Evolutionary conservation across 2,888 invertebrate species (phyloP).

Genomic region (Drosophila kanekoi): DNA sequence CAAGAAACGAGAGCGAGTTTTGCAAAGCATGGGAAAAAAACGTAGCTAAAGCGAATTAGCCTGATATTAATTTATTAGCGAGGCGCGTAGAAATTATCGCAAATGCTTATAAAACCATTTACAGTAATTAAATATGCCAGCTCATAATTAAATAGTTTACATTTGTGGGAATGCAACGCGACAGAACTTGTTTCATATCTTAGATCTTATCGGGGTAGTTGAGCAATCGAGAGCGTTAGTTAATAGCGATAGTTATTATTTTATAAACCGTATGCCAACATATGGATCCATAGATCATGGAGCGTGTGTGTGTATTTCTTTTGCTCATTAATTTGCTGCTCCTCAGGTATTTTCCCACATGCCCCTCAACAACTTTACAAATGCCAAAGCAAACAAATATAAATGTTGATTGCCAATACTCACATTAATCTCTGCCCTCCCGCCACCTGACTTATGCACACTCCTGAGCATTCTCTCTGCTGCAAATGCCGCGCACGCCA

Average conservation of each 20-base stretch:
- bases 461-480: conserved; percentile 14
- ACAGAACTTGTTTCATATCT: conserved; percentile 26
- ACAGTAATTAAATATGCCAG: conserved; percentile 51
- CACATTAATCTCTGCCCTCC: conserved; percentile 65
- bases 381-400: conserved; percentile 70
- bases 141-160: conserved; percentile 46
- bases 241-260: conserved; percentile 23
- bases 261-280: conserved; percentile 19
- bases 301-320: conserved; percentile 3
- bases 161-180: conserved; percentile 43
- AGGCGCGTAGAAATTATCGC: conserved; percentile 58
- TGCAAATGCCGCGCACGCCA: conserved; percentile 76
- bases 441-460: not conserved
- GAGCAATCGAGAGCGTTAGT: conserved; percentile 6
- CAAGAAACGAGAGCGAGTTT: conserved; percentile 40
- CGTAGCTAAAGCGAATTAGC: conserved; percentile 39
- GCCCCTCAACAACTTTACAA: conserved; percentile 36
- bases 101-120: conserved; percentile 62
- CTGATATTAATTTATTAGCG: conserved; percentile 64
- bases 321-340: conserved; percentile 30
- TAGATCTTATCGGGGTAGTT: conserved; percentile 14
- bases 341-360: conserved; percentile 27
- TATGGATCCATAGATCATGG: conserved; percentile 16
- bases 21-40: conserved; percentile 40
- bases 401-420: conserved; percentile 76